phyloP scores from a whole-genome alignment of 1,140 invertebrate genomes.

The Conus betulinus region DNA sequence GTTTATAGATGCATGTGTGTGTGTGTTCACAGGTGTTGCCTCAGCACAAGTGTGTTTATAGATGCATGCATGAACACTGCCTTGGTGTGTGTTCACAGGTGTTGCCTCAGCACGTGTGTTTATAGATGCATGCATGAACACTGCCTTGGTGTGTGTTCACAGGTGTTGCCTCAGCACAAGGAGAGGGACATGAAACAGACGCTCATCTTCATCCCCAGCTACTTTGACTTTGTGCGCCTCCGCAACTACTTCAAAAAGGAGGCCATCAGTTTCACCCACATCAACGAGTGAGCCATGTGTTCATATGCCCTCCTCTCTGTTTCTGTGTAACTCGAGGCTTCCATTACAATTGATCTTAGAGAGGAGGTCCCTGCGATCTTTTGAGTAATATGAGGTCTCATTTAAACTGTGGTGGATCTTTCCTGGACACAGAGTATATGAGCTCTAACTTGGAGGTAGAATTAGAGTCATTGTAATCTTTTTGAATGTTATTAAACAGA shows the following conservation, averaged over 20 bases:
- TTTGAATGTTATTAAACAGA: too few species aligned
- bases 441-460: too few species aligned
- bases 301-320: not conserved
- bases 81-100: too few species aligned
- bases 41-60: too few species aligned
- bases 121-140: too few species aligned
- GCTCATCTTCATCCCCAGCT: conserved; percentile 93
- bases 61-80: too few species aligned
- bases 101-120: too few species aligned
- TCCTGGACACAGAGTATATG: not conserved
- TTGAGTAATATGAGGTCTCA: not conserved
- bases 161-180: conserved; percentile 88
- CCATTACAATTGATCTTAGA: too few species aligned
- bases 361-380: not conserved
- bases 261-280: conserved; percentile 86
- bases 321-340: too few species aligned
- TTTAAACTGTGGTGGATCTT: conserved; percentile 6
- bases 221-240: conserved; percentile 95
- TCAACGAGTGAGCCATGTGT: conserved; percentile 70
- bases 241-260: conserved; percentile 94
- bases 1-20: too few species aligned
- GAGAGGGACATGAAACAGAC: conserved; percentile 89
- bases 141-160: not conserved
- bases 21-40: too few species aligned
- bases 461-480: too few species aligned